A percentile compares a stretch with the other conserved stretches of the same genome.
These are phyloP conservation scores for Ginglymostoma cirratum DNA, from an alignment of 2,113 vertebrate species.

Conservation along the genomic window DNA sequence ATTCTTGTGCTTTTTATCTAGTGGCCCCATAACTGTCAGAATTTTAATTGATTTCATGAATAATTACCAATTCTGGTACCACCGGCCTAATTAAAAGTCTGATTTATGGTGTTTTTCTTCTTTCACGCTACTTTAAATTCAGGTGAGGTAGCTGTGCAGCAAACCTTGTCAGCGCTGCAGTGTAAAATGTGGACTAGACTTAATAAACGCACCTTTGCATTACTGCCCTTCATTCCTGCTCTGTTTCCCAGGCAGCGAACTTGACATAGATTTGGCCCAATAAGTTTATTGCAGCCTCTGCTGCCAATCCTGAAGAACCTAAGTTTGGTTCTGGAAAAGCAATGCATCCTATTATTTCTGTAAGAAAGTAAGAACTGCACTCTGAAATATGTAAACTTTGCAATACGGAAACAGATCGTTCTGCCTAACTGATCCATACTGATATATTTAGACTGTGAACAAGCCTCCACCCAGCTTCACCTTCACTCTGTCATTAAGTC, in stretches of 20 bases:
- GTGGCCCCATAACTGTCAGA: neutral
- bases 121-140: neutral
- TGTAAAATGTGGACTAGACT: neutral
- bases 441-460: neutral
- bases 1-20: neutral
- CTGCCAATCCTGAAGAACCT: neutral
- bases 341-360: neutral
- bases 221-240: neutral
- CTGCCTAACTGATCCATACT: neutral
- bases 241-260: neutral
- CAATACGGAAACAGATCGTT: neutral
- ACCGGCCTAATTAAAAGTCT: neutral
- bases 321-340: neutral
- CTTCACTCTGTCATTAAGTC: neutral
- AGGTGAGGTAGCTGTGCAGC: neutral
- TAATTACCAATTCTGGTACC: neutral
- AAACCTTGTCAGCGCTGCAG: neutral
- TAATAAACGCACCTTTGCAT: neutral
- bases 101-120: neutral
- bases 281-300: neutral
- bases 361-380: neutral
- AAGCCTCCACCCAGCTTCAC: neutral
- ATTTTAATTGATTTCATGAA: constrained; percentile 10
- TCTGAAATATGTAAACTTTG: neutral
- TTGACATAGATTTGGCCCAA: neutral